Base-by-base conservation (phyloP, 2,888 invertebrate species). In the Dicyrtomina minuta region DNA sequence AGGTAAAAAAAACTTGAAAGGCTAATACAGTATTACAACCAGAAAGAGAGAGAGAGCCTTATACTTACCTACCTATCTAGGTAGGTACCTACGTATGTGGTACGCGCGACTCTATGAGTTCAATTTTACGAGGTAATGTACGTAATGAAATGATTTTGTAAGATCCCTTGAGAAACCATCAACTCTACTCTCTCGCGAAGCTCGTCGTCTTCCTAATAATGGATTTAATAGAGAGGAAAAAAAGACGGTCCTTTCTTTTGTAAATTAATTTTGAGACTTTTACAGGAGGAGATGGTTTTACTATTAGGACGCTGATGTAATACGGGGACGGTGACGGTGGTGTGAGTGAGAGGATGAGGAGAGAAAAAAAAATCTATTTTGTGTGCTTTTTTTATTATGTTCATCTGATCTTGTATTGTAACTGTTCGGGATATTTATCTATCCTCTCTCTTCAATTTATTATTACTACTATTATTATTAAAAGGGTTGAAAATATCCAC, bases 101-200 rank as follows among this genome's bases (percentile, higher is more conserved):
- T n/a, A n/a, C n/a, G n/a, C n/a, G n/a, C n/a, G n/a, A n/a, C n/a
- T n/a, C n/a, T 27, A 62, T 49, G 22, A 13, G 49, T 53, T n/a
- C 17, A 53, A 46, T 46, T 5, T 46, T 46, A 17, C 43, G 8
- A 41, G n/a, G n/a, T 41, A 41, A 13, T 8, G 43, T 41, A 41
- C 43, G 17, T 46, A 46, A 46, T 46, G 46, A n/a, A 46, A n/a
- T 46, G 15, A 17, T 17, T 46, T 46, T 12, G 46, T 46, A 17
- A n/a, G 17, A 5, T 55, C 65, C 65, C 55, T 41, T 55, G 55
- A 65, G 65, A 55, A 65, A 17, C 65, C 43, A n/a, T 53, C 20
- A 41, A 17, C 44, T 46, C 26, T 26, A 15, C 33, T 33, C 26
- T 27, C 26, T 13, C 26, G 12, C n/a, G n/a, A n/a, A n/a, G n/a